Conservation (phyloP, 2,888 invertebrate species). For the Thumatha senex region DNA sequence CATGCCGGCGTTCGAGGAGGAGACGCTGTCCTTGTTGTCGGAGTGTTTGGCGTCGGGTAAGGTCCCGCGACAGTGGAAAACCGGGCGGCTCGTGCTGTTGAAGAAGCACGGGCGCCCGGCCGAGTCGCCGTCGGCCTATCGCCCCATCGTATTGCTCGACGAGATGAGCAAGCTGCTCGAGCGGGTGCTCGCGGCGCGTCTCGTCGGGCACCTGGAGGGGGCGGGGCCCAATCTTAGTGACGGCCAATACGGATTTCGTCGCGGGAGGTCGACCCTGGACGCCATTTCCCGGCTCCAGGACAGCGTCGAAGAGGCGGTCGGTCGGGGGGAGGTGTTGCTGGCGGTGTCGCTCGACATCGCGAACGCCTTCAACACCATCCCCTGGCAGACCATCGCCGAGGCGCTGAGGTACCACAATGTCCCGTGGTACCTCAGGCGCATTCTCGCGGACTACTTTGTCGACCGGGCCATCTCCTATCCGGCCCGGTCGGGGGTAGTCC, state of each 20-base stretch:
- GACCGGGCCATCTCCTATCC: neutral
- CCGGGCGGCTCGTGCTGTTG: conserved; percentile 9
- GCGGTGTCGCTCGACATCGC: conserved; percentile 26
- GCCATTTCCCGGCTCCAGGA: conserved; percentile 6
- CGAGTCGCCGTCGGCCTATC: conserved; percentile 10
- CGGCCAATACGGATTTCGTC: conserved; percentile 10
- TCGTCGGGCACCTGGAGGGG: conserved; percentile 8
- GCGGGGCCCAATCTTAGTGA: conserved; percentile 7
- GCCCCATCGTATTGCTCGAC: conserved; percentile 16
- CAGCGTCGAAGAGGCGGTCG: conserved; percentile 8
- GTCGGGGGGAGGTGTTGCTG: conserved; percentile 13
- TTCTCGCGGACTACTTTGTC: conserved; percentile 11
- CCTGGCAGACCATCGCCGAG: conserved; percentile 14
- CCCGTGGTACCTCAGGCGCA: conserved; percentile 14
- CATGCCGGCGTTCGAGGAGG: neutral
- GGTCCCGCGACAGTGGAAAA: conserved; percentile 3
- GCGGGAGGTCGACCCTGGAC: conserved; percentile 11
- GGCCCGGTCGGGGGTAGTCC: neutral
- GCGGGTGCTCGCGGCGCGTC: conserved; percentile 5
- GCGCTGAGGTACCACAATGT: conserved; percentile 19
- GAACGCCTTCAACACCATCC: conserved; percentile 30
- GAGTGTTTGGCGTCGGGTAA: neutral
- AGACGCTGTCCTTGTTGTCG: neutral
- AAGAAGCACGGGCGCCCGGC: conserved; percentile 7
- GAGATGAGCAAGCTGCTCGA: conserved; percentile 12